Evolutionary conservation across 2,888 invertebrate species (phyloP), one percentile per base, ranked within the genome.

Genomic region (Lithophane socia): DNA sequence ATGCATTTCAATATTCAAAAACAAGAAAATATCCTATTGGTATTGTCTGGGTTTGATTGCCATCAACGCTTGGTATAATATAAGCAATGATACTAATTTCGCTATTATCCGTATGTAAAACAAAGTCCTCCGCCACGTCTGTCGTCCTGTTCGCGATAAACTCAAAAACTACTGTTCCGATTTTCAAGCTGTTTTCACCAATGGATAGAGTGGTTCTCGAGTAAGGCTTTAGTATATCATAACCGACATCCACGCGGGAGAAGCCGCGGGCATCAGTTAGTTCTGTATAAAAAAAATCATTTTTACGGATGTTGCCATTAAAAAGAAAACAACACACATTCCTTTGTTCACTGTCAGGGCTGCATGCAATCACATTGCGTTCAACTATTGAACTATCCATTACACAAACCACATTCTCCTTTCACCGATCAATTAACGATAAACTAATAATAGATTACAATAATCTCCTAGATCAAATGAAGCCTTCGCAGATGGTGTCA

Each of bases 381-480:
- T 64, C 42, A 16, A 75, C 42, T 69, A 64, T 64, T 24, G 21
- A 60, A 69, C 52, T 69, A 65, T 67, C 13, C 2, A 58, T 18
- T 63, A 29, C 21, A 13, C 37, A 9, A 60, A 42, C 18, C 29
- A 64, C 10, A 37, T 66, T 68, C 21, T 16, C 21, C 37, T 42
- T 16, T 49, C 24, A 42, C 18, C 8, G 29, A 70, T 66, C 24
- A 63, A 79, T 82, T 73, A 54, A 49, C 29, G 49, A 18, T 42
- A 37, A 56, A 64, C 54, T 71, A 75, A 68, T 75, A 66, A 83
- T 74, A 73, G 60, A 71, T 80, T 56, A 76, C 24, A 73, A 71
- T 80, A 76, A 77, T 80, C 70, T 71, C 29, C 13, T 21, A 71
- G 29, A 80, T 75, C 64, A 72, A 83, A 68, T 60, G n/a, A 67